Percentiles rank a stretch among this genome's conserved stretches.
Conservation (phyloP, 2,888 invertebrate species). For the Tiliacea aurago region DNA sequence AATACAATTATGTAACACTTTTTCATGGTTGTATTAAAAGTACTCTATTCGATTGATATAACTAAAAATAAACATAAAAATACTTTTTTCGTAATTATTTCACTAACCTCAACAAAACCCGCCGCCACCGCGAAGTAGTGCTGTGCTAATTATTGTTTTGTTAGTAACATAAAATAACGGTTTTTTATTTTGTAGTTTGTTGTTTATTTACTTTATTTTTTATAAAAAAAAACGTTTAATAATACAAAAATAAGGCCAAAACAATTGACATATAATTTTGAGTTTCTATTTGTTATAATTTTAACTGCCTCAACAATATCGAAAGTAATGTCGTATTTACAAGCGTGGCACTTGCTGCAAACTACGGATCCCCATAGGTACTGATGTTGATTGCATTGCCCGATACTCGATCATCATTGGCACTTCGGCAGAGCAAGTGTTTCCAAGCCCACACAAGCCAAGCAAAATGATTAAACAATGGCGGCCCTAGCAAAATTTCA, state of each 20-base stretch:
- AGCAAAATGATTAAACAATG: no score
- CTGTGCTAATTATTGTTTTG: constrained; percentile 46
- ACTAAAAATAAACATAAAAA: constrained; percentile 70
- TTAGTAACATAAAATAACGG: constrained; percentile 17
- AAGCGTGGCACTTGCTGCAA: no score
- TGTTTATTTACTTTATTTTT: no score
- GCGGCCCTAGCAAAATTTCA: no score
- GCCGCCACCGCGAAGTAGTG: constrained; percentile 83
- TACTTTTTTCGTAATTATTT: constrained; percentile 75
- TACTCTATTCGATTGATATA: constrained; percentile 47
- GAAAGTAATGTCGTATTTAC: no score
- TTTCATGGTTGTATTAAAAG: constrained; percentile 39
- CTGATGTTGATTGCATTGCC: no score
- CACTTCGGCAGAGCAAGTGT: no score
- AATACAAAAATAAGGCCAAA: neutral
- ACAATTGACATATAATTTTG: no score
- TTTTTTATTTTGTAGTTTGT: neutral
- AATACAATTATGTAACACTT: constrained; percentile 37
- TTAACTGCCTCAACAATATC: neutral
- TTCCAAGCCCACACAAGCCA: no score
- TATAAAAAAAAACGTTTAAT: neutral
- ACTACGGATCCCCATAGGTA: no score
- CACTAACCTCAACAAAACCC: constrained; percentile 87
- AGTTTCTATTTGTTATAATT: neutral
- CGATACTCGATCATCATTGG: no score